Evolutionary conservation across 2,797 vertebrate species (phyloP).

Genomic region (Platalea minor): DNA sequence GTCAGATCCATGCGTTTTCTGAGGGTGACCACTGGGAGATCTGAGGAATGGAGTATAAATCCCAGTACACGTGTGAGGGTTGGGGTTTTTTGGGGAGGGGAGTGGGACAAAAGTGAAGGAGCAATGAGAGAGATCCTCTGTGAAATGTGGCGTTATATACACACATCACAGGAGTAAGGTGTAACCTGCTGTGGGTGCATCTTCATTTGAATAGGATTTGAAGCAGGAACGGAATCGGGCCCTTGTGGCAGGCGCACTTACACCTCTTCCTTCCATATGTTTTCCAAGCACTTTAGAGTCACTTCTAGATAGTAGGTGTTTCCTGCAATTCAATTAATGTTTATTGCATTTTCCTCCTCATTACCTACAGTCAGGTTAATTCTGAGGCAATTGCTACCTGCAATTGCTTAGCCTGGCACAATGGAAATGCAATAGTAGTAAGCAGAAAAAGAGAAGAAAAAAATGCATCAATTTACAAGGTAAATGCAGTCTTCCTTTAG

Average conservation of each 20-base stretch:
- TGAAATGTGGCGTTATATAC: not conserved
- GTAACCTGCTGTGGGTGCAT: not conserved
- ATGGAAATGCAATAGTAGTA: not conserved
- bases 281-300: not conserved
- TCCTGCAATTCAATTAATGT: not conserved
- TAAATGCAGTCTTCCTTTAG: not conserved
- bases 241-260: not conserved
- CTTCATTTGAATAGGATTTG: not conserved
- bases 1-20: not conserved
- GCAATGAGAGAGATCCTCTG: not conserved
- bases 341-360: not conserved
- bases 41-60: not conserved
- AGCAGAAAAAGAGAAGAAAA: not conserved
- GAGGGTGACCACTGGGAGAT: not conserved
- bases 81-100: accelerated
- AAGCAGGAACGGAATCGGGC: not conserved
- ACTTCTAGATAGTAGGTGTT: not conserved
- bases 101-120: not conserved
- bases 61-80: accelerated
- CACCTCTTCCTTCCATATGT: not conserved
- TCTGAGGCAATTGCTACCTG: not conserved
- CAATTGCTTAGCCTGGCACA: not conserved
- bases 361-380: not conserved
- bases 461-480: not conserved
- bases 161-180: accelerated